Evolutionary conservation across 92 coral and sea anemone species (phyloP), one percentile per base, ranked within the genome.

Genomic region (Siderastrea radians): DNA sequence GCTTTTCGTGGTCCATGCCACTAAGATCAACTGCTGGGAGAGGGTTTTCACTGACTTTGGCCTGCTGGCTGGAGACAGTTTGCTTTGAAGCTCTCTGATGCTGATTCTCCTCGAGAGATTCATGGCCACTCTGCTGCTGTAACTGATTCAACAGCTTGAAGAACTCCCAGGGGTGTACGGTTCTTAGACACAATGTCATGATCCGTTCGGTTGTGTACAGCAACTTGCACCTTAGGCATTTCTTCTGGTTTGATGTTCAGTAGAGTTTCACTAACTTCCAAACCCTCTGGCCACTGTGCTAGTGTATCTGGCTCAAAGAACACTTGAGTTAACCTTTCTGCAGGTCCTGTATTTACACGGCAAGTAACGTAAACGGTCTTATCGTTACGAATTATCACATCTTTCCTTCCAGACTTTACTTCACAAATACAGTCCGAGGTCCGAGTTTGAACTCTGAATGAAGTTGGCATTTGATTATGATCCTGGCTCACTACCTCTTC

Each of bases 161-260:
- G 91, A 26, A 16, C 54, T 6, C 91, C 87, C 13, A 88, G 76
- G 6, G 78, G 11, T 4, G 87, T 88, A 55, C 87, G 87, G 72
- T 51, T 61, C 45, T 12, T 69, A 61, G 81, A 87, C 17, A 46
- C 47, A 17, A 88, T 88, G 77, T 81, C 73, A 71, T 88, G 91
- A 16, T 57, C 78, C 6, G 87, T 71, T 13, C 79, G 66, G 43
- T 81, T 88, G 73, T 50, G 48, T 47, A 88, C 73, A 6, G 77
- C 85, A 50, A 88, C 51, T 80, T 88, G 54, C 46, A 81, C 87
- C 51, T 53, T 75, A 9, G 87, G 81, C 16, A 17, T 49, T 52
- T 88, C 81, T 57, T 87, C 91, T 61, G 78, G 91, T 82, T 88
- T 80, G 74, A 80, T 87, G 80, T 68, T 79, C 43, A 79, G 68